Conservation (phyloP, 2,888 invertebrate species). For the Neocrepidodera transversa region DNA sequence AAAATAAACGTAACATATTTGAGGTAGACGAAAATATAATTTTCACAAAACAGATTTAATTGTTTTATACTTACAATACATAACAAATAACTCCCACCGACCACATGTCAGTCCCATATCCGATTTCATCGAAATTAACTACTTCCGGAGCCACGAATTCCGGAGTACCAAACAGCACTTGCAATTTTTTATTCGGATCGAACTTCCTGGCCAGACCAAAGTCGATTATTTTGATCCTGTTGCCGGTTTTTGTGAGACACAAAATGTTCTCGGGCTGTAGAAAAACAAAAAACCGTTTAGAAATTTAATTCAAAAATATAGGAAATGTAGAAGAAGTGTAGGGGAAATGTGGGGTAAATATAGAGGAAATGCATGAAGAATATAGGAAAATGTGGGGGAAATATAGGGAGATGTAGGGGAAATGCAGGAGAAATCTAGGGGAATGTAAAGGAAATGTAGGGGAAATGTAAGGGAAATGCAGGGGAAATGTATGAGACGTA, state of each 20-base stretch:
- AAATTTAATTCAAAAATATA: no score
- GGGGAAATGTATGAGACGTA: no score
- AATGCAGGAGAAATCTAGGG: no score
- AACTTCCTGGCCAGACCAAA: conserved; percentile 95
- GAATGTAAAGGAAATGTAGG: no score
- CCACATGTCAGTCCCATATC: conserved; percentile 98
- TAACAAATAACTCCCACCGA: conserved; percentile 98
- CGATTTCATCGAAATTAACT: conserved; percentile 97
- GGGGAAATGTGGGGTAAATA: no score
- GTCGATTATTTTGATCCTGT: conserved; percentile 98
- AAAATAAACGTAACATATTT: not conserved
- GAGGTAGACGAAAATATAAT: not conserved
- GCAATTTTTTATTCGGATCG: conserved; percentile 89
- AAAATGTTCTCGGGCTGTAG: conserved; percentile 96
- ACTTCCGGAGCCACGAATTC: conserved; percentile 99
- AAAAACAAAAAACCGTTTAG: no score
- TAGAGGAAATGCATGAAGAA: no score
- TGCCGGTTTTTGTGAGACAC: conserved; percentile 94
- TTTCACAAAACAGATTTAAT: no score
- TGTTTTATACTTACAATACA: conserved; percentile 83
- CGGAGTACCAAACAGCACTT: conserved; percentile 96
- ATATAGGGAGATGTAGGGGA: no score
- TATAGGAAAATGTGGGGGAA: no score
- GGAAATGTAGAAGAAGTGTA: no score
- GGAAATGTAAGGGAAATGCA: no score